Percentiles rank a stretch among this genome's conserved stretches.
Conservation (phyloP, 2,888 invertebrate genomes). For the Athalia circularis region DNA sequence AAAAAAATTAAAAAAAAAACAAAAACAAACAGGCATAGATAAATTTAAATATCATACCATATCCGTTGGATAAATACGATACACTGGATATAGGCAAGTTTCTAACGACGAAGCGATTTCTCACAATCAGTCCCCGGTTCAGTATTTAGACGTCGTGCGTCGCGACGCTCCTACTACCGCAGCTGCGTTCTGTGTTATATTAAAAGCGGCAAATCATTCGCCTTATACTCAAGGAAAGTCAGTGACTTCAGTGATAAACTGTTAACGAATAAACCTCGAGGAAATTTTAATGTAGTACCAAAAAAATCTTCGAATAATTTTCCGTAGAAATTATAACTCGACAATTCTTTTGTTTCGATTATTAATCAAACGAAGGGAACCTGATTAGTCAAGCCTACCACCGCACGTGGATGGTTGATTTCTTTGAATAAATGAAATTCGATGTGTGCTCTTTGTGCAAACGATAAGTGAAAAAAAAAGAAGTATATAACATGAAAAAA, state of each 20-base stretch:
- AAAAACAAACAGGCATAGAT: background rate
- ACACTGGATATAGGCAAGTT: too few relatives aligned
- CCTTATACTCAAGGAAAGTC: background rate
- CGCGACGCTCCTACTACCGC: background rate
- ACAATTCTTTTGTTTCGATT: too few relatives aligned
- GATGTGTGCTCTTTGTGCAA: too few relatives aligned
- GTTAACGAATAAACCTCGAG: background rate
- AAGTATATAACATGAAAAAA: background rate
- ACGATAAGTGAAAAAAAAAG: too few relatives aligned
- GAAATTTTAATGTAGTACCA: background rate
- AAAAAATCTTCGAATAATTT: too few relatives aligned
- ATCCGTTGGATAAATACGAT: too few relatives aligned
- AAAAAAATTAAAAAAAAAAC: background rate
- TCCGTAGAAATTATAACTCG: too few relatives aligned
- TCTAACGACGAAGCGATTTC: too few relatives aligned
- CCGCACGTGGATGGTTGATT: too few relatives aligned
- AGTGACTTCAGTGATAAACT: background rate
- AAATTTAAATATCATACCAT: background rate
- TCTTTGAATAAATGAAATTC: too few relatives aligned
- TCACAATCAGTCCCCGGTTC: background rate
- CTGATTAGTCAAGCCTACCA: too few relatives aligned
- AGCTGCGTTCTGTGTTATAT: background rate
- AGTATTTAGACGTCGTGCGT: background rate
- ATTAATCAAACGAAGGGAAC: too few relatives aligned
- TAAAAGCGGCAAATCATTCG: conserved; percentile 16